A percentile compares a stretch with the other conserved stretches of the same genome.
Conservation (phyloP, 2,888 invertebrate genomes). For the Ethmia dodecea region DNA sequence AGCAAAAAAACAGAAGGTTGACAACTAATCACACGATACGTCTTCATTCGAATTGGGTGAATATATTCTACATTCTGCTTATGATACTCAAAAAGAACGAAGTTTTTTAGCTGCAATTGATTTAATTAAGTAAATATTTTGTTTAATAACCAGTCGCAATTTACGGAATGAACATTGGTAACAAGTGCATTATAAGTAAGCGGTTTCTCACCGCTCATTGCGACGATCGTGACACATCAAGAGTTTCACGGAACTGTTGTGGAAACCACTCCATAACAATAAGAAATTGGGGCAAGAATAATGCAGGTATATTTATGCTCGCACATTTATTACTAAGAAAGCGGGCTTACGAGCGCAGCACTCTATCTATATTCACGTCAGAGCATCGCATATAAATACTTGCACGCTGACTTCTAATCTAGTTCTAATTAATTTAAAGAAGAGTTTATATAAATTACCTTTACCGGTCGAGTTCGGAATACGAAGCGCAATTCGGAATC, state of each 20-base stretch:
- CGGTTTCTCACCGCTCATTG: slow-evolving; percentile 4
- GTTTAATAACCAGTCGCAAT: too few species aligned
- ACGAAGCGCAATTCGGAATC: slow-evolving; percentile 2
- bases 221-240: slow-evolving; percentile 4
- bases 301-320: slow-evolving; percentile 7
- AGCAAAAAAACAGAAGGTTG: too few species aligned
- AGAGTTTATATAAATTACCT: too few species aligned
- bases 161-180: slow-evolving; percentile 3
- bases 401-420: not conserved
- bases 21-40: too few species aligned
- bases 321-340: slow-evolving; percentile 5
- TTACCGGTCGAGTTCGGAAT: slow-evolving; percentile 1
- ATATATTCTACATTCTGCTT: too few species aligned
- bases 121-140: too few species aligned
- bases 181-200: slow-evolving; percentile 4
- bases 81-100: too few species aligned
- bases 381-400: slow-evolving; percentile 15
- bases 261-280: slow-evolving; percentile 26
- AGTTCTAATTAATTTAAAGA: slow-evolving; percentile 8
- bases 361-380: slow-evolving; percentile 19
- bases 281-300: slow-evolving; percentile 39
- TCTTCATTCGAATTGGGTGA: too few species aligned
- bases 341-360: slow-evolving; percentile 7
- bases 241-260: slow-evolving; percentile 27
- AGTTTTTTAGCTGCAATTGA: too few species aligned